These are phyloP conservation scores for Nephila pilipes DNA, from an alignment of 1,140 invertebrate species.

Conservation along the genomic window DNA sequence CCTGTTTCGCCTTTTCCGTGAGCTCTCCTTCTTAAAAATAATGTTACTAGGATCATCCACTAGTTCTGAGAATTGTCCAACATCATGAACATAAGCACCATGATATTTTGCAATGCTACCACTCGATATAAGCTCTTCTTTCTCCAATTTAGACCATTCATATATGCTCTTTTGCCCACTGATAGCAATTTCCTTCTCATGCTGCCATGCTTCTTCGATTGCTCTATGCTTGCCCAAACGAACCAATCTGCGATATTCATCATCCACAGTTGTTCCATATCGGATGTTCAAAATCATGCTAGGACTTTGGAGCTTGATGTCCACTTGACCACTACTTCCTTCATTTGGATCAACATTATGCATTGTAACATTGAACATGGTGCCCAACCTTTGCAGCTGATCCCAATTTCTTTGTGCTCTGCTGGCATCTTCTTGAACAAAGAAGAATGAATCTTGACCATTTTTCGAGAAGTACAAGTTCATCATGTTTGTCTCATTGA, in stretches of 20 bases:
- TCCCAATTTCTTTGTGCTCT: constrained; percentile 92
- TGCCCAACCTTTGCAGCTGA: constrained; percentile 87
- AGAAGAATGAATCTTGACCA: constrained; percentile 96
- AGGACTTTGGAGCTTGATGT: constrained; percentile 81
- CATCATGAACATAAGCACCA: constrained; percentile 94
- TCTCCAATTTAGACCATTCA: constrained; percentile 86
- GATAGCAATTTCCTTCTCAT: constrained; percentile 90
- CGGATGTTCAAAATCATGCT: constrained; percentile 82
- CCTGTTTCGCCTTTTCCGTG: constrained; percentile 78
- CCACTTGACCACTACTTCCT: constrained; percentile 77
- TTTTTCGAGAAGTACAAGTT: constrained; percentile 94
- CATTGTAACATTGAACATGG: constrained; percentile 94
- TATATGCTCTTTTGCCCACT: constrained; percentile 85
- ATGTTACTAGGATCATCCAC: constrained; percentile 98
- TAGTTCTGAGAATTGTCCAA: constrained; percentile 92
- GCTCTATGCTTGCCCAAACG: constrained; percentile 93
- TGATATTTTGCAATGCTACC: constrained; percentile 92
- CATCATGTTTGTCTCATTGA: constrained; percentile 93
- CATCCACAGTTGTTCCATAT: constrained; percentile 93
- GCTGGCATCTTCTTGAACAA: constrained; percentile 95
- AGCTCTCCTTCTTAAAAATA: constrained; percentile 85
- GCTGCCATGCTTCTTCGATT: constrained; percentile 94
- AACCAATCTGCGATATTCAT: constrained; percentile 92
- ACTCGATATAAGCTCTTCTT: constrained; percentile 92
- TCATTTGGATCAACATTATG: constrained; percentile 80